Base-by-base conservation (phyloP, 2,888 invertebrate genomes). In the Lutraria lutraria region DNA sequence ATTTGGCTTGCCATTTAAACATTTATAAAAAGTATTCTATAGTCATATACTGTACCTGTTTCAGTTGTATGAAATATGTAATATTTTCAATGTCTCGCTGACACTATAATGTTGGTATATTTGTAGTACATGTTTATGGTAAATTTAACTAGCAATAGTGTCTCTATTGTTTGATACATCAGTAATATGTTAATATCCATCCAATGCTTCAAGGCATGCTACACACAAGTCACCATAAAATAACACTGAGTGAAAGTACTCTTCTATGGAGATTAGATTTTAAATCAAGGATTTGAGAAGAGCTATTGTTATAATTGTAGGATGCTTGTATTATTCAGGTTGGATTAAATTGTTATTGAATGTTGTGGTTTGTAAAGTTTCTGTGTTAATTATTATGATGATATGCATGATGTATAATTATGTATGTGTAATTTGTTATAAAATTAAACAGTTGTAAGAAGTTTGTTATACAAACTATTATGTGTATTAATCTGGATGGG, bases 151-250 rank as follows among this genome's bases (percentile, higher is more conserved):
- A 76, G 76, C 25, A n/a, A 68, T 68, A 68, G 63, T n/a, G 25
- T 68, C 25, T 25, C 63, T 16, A 31, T 34, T 76, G 31, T 34
- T 76, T 76, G 19, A 76, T 76, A 76, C 19, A 76, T 16, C 43
- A 19, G 76, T 34, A 31, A 31, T 76, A 76, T 76, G 76, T 31
- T 31, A 76, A 76, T 76, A 12, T 76, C 34, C 34, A 25, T 19
- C 31, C 16, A 76, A 76, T 76, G 76, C 34, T 76, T 76, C 31
- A 19, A 76, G 29, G 76, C 76, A 76, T 76, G 34, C 31, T 31
- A 31, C 76, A 25, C 31, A 25, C 31, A 16, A 76, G 34, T 76
- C 76, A 76, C 34, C 8, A 76, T 76, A 19, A 34, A 76, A 68
- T 25, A 16, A 76, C 31, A 76, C 13, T 76, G 25, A 34, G 31